A percentile compares a stretch with the other conserved stretches of the same genome.
phyloP scores from a whole-genome alignment of 2,113 vertebrate genomes.

The Azemiops feae region DNA sequence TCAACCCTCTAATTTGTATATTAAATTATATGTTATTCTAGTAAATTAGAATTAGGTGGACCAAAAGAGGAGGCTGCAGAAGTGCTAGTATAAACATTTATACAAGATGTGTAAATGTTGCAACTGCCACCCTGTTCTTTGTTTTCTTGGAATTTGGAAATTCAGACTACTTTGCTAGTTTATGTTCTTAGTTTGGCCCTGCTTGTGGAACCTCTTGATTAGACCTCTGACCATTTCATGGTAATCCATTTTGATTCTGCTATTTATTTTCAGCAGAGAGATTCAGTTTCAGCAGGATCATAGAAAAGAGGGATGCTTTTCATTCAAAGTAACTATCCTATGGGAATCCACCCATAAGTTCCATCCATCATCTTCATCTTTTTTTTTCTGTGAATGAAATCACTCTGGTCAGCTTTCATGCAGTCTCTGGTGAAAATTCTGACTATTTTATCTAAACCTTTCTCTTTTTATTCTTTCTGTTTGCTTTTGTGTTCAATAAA shows the following conservation, averaged over 20 bases:
- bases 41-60: background rate
- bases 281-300: background rate
- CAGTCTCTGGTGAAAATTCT: background rate
- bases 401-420: background rate
- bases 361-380: background rate
- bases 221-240: background rate
- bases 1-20: background rate
- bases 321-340: background rate
- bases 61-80: background rate
- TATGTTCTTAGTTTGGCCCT: too few relatives aligned
- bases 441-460: background rate
- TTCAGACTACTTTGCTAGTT: background rate
- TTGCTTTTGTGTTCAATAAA: background rate
- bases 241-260: background rate
- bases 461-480: background rate
- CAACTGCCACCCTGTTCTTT: background rate
- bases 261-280: background rate
- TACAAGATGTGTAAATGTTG: background rate
- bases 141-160: background rate
- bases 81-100: background rate
- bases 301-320: background rate
- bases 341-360: background rate
- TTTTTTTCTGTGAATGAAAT: background rate
- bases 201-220: background rate
- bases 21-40: background rate